Evolutionary conservation across 1,140 invertebrate species (phyloP).

Genomic region (Eumeta japonica): DNA sequence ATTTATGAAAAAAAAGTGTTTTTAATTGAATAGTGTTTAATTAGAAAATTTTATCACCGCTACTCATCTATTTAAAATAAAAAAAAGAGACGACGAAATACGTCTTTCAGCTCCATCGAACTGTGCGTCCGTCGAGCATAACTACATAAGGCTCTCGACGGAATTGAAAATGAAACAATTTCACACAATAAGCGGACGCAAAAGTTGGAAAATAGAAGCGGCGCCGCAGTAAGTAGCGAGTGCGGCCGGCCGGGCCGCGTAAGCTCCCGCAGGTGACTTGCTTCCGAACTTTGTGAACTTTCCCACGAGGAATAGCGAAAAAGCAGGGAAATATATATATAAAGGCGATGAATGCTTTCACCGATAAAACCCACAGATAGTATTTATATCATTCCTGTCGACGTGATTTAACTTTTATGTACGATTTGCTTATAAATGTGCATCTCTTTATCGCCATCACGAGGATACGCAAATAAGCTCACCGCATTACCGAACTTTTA

Average conservation of each 20-base stretch:
- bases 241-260: constrained; percentile 18
- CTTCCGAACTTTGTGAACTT: constrained; percentile 25
- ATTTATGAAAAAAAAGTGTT: too few relatives aligned
- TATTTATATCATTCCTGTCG: too few relatives aligned
- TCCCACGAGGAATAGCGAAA: constrained; percentile 15
- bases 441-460: too few relatives aligned
- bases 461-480: too few relatives aligned
- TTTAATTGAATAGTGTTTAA: too few relatives aligned
- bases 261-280: constrained; percentile 36
- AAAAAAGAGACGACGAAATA: constrained; percentile 36
- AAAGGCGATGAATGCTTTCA: too few relatives aligned
- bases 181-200: constrained; percentile 24
- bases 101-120: constrained; percentile 38
- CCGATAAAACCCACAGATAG: too few relatives aligned
- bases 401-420: too few relatives aligned
- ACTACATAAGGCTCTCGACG: constrained; percentile 11
- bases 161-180: constrained; percentile 24
- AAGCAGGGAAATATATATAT: constrained; percentile 10
- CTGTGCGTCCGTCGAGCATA: neutral
- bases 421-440: too few relatives aligned
- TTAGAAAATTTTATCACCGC: too few relatives aligned
- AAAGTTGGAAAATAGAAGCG: constrained; percentile 16
- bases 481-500: too few relatives aligned
- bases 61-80: too few relatives aligned
- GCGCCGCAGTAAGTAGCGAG: constrained; percentile 22